These are phyloP conservation scores for Psammodynastes pulverulentus DNA, from an alignment of 2,113 vertebrate species.

Conservation along the genomic window DNA sequence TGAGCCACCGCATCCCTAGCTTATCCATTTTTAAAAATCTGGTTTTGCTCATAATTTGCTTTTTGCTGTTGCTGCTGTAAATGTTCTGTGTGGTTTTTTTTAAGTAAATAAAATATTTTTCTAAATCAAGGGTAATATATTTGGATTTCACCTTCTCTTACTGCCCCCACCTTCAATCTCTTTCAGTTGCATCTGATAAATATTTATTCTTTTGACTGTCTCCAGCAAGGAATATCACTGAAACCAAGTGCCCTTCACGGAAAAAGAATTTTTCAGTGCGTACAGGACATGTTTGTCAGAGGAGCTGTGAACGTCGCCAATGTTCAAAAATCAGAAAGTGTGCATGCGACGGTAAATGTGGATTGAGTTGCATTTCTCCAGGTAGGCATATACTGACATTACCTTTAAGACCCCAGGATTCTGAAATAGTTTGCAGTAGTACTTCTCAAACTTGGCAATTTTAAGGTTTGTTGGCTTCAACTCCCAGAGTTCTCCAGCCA, in stretches of 20 bases:
- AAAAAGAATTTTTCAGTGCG: slow-evolving; percentile 5
- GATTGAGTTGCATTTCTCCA: slow-evolving; percentile 79
- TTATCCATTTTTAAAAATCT: not conserved
- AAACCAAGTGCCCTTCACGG: slow-evolving; percentile 16
- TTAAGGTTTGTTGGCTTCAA: not conserved
- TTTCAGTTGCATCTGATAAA: no score
- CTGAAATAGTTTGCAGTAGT: not conserved
- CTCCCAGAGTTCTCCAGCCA: not conserved
- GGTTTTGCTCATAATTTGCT: not conserved
- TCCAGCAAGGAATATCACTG: not conserved
- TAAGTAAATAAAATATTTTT: not conserved
- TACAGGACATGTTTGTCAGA: slow-evolving; percentile 66
- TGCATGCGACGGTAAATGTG: slow-evolving; percentile 78
- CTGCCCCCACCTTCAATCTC: not conserved
- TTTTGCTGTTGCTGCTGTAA: not conserved
- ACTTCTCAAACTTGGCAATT: not conserved
- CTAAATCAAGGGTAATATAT: not conserved
- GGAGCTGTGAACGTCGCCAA: slow-evolving; percentile 68
- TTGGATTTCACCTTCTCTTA: not conserved
- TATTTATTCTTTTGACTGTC: not conserved
- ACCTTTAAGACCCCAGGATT: not conserved
- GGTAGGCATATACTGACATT: slow-evolving; percentile 49
- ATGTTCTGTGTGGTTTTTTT: not conserved
- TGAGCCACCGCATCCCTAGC: no score
- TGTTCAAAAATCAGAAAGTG: slow-evolving; percentile 74